Evolutionary conservation across 2,797 vertebrate genomes (phyloP).

Genomic region (Glossophaga mutica): DNA sequence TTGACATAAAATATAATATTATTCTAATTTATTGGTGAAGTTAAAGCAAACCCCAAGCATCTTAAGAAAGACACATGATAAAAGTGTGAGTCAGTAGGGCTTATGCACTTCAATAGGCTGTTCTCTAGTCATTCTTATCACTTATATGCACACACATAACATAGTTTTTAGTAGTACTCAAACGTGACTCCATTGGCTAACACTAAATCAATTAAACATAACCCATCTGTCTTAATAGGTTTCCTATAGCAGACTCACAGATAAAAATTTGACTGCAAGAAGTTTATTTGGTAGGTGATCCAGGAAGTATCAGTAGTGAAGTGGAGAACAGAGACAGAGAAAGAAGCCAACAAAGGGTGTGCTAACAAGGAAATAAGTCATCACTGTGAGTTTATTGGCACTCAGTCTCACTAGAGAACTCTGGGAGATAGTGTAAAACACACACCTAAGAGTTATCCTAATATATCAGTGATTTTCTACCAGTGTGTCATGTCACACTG

Average conservation of each 20-base stretch:
- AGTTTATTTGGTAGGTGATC: background rate
- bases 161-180: background rate
- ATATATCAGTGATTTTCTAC: background rate
- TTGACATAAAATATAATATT: background rate
- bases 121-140: background rate
- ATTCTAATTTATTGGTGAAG: constrained; percentile 4
- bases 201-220: background rate
- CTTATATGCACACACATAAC: background rate
- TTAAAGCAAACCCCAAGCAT: background rate
- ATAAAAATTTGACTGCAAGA: background rate
- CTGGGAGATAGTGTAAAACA: background rate
- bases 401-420: background rate
- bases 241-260: background rate
- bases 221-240: background rate
- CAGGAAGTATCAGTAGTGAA: background rate
- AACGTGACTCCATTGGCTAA: background rate
- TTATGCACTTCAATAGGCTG: background rate
- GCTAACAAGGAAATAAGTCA: background rate
- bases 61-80: background rate
- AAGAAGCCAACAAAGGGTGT: background rate
- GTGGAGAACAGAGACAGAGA: background rate
- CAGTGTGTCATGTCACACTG: background rate
- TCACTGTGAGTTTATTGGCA: background rate
- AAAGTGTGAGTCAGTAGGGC: background rate
- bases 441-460: background rate